These are phyloP conservation scores for Brachylomia viminalis DNA, from an alignment of 2,888 invertebrate genomes.

Conservation along the genomic window DNA sequence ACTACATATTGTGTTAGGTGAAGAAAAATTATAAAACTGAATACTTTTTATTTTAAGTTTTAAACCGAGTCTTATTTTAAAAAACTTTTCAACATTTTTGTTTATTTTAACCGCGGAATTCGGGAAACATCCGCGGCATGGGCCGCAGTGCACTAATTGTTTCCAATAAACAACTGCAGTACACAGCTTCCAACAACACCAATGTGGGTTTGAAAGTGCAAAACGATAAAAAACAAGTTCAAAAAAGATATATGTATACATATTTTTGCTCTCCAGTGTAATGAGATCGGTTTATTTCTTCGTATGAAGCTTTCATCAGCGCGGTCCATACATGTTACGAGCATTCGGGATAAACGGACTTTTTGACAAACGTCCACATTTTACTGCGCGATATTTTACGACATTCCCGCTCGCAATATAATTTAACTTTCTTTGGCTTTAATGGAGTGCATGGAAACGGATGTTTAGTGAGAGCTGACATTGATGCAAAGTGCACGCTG, in stretches of 20 bases:
- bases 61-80: no score
- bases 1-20: no score
- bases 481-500: slow-evolving; percentile 42
- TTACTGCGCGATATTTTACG: slow-evolving; percentile 32
- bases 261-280: slow-evolving; percentile 58
- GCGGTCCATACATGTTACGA: slow-evolving; percentile 51
- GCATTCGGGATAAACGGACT: slow-evolving; percentile 51
- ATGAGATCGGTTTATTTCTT: slow-evolving; percentile 57
- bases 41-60: background rate
- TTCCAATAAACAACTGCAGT: slow-evolving; percentile 24
- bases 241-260: background rate
- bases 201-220: background rate
- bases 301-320: slow-evolving; percentile 57
- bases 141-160: slow-evolving; percentile 22
- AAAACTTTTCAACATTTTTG: background rate
- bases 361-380: slow-evolving; percentile 56
- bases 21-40: background rate
- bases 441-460: slow-evolving; percentile 47
- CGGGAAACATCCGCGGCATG: background rate
- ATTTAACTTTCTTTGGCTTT: slow-evolving; percentile 57
- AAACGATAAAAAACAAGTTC: background rate
- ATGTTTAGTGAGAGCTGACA: slow-evolving; percentile 30
- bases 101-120: background rate
- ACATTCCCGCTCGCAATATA: slow-evolving; percentile 36
- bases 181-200: slow-evolving; percentile 1